Conservation (phyloP, 2,888 invertebrate species). For the Campoletis raptor region DNA sequence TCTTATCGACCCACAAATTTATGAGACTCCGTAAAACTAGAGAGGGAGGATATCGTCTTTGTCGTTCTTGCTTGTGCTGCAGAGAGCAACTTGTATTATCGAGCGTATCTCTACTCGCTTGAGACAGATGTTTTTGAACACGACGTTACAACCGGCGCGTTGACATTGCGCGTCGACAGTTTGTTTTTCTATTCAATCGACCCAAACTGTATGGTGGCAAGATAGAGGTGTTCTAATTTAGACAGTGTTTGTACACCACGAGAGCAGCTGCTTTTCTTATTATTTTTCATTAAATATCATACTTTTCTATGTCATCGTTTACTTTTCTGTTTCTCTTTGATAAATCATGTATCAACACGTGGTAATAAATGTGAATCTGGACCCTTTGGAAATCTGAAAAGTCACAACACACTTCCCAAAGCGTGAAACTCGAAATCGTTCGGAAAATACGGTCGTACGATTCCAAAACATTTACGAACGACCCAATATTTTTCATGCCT, state of each 20-base stretch:
- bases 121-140: conserved; percentile 61
- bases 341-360: background rate
- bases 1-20: conserved; percentile 52
- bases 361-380: background rate
- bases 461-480: background rate
- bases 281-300: background rate
- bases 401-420: background rate
- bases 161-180: conserved; percentile 59
- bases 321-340: background rate
- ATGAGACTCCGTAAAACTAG: conserved; percentile 27
- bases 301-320: background rate
- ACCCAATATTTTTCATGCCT: background rate
- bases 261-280: background rate
- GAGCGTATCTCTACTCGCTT: conserved; percentile 44
- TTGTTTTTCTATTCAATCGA: conserved; percentile 23
- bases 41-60: conserved; percentile 13
- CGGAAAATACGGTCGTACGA: background rate
- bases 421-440: background rate
- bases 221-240: background rate
- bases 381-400: background rate
- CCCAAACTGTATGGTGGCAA: background rate
- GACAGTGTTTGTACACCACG: background rate
- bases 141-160: conserved; percentile 62
- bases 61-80: background rate
- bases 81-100: conserved; percentile 41